Evolutionary conservation across 2,888 invertebrate genomes (phyloP), one percentile per base, ranked within the genome.

Genomic region (Chrysomela aeneicollis): DNA sequence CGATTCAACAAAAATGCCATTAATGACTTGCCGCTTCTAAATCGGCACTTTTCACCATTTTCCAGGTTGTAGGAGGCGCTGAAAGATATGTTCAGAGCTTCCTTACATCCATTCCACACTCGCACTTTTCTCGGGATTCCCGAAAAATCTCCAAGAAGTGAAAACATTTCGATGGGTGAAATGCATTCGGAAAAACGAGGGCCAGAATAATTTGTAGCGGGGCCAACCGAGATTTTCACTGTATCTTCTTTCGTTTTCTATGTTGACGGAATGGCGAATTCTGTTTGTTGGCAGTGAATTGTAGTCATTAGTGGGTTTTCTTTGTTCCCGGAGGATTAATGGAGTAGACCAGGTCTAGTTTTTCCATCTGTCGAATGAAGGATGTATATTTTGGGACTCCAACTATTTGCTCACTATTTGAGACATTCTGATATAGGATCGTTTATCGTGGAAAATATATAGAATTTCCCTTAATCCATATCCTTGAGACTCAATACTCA

Each of bases 1-100:
- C 51, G 67, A 70, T 68, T 68, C 59, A 57, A 60, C 55, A 59
- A 70, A 71, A 67, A 72, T 65, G 70, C 72, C 72, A 71, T 73
- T 74, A 73, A 65, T 65, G 68, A 68, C 72, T 71, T 68, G n/a
- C 49, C 47, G 46, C 49, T 30, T 58, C 67, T 67, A 68, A 64
- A 72, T 42, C 42, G 42, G 42, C 42, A 42, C 42, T 42, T 42
- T 15, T 15, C 69, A 64, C 65, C 63, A 63, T 69, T 71, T 64
- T 67, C 62, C 71, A 67, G 73, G 70, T 71, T 70, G 71, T 66
- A 68, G 72, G 74, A 66, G 72, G 69, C 65, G 64, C 64, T 66
- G 47, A 54, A 57, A 49, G 68, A 65, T 67, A 68, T 75, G 74
- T 75, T 74, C 71, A 32, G 65, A 63, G 71, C 70, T 71, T 71